phyloP scores from a whole-genome alignment of 2,113 vertebrate species.

The Saguinus midas region DNA sequence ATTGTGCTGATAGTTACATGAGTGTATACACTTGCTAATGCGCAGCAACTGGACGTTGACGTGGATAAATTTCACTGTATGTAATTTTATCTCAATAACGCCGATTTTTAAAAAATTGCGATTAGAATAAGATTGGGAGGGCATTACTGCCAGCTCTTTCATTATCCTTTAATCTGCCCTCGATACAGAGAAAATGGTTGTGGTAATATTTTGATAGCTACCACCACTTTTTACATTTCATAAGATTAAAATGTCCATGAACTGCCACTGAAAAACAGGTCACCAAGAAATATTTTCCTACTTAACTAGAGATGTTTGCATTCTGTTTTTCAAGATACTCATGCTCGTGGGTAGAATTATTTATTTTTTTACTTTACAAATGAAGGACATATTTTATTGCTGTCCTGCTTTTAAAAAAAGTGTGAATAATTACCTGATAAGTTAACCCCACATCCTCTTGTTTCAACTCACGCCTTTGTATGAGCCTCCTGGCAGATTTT shows the following conservation, averaged over 20 bases:
- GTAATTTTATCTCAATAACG: neutral
- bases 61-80: neutral
- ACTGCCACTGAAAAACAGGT: neutral
- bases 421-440: neutral
- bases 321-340: neutral
- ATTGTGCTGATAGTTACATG: neutral
- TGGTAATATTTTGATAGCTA: conserved; percentile 15
- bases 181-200: neutral
- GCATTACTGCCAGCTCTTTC: neutral
- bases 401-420: neutral
- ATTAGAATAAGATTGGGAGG: conserved; percentile 15
- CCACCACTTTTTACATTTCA: neutral
- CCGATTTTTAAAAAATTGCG: neutral
- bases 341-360: neutral
- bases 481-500: neutral
- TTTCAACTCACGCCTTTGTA: neutral
- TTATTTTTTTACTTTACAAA: neutral
- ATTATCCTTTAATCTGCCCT: neutral
- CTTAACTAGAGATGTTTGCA: neutral
- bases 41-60: neutral
- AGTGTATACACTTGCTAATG: neutral
- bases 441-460: neutral
- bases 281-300: neutral
- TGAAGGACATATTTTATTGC: neutral
- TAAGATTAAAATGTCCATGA: neutral